Percentiles rank a stretch among this genome's conserved stretches.
These are phyloP conservation scores for Acanthoscelides obtectus DNA, from an alignment of 2,888 invertebrate genomes.

Conservation along the genomic window DNA sequence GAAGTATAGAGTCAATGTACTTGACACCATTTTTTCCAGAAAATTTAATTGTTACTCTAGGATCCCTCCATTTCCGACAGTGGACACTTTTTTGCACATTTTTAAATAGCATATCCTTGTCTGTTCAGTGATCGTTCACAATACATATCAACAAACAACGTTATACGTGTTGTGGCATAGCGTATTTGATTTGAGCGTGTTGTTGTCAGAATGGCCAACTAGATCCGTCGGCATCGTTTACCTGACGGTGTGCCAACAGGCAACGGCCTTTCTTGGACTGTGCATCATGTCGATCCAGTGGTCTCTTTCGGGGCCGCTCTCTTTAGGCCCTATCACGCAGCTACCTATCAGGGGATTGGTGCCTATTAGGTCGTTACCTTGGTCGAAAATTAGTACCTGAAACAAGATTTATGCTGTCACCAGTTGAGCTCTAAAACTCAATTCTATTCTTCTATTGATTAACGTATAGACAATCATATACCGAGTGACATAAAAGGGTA, in stretches of 20 bases:
- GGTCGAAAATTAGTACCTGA: slow-evolving; percentile 57
- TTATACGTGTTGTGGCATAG: slow-evolving; percentile 4
- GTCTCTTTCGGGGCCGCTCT: slow-evolving; percentile 65
- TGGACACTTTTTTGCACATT: no score
- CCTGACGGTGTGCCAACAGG: slow-evolving; percentile 72
- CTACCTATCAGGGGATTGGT: slow-evolving; percentile 61
- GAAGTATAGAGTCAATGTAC: no score
- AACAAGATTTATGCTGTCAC: no score
- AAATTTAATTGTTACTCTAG: no score
- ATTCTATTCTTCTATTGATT: no score
- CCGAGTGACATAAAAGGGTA: no score
- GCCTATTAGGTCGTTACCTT: slow-evolving; percentile 60
- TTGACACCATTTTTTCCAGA: no score
- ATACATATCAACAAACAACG: slow-evolving; percentile 1
- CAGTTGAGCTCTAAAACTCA: no score
- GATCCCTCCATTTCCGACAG: no score
- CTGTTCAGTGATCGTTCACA: no score
- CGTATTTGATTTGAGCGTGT: slow-evolving; percentile 17
- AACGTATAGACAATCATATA: no score
- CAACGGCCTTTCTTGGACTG: slow-evolving; percentile 80
- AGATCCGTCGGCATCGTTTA: slow-evolving; percentile 19
- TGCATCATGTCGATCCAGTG: slow-evolving; percentile 89
- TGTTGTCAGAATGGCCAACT: slow-evolving; percentile 5
- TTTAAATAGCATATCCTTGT: no score
- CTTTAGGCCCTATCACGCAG: slow-evolving; percentile 68